phyloP scores from a whole-genome alignment of 2,113 vertebrate genomes.

The Philantomba maxwellii region DNA sequence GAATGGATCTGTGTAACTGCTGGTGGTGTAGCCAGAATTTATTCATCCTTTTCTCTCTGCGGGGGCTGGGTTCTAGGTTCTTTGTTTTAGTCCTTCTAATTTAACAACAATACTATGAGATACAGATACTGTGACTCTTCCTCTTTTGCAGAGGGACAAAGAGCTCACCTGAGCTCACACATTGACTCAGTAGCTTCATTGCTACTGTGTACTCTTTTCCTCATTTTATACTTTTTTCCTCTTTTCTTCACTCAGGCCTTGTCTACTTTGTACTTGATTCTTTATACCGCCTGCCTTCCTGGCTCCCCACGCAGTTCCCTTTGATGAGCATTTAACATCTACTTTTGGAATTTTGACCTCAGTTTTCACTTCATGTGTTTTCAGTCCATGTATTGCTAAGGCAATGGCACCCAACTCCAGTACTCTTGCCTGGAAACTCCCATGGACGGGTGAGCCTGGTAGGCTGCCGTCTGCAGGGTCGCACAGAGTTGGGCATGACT shows the following conservation, averaged over 20 bases:
- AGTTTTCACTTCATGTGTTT: not conserved
- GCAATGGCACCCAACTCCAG: too few species aligned
- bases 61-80: not conserved
- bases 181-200: not conserved
- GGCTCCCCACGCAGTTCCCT: not conserved
- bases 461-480: too few species aligned
- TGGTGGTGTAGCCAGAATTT: not conserved
- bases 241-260: not conserved
- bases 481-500: rapidly evolving
- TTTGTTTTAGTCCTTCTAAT: not conserved
- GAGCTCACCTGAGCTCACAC: not conserved
- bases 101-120: not conserved
- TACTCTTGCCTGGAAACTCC: too few species aligned
- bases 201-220: not conserved
- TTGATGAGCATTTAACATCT: not conserved
- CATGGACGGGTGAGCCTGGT: too few species aligned
- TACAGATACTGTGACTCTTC: not conserved
- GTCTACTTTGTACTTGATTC: not conserved
- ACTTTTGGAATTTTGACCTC: not conserved
- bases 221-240: not conserved
- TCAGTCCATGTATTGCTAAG: not conserved
- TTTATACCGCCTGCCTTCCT: not conserved
- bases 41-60: not conserved
- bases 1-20: not conserved
- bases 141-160: not conserved